Evolutionary conservation across 2,797 vertebrate genomes (phyloP).

Genomic region (Squalus acanthias): DNA sequence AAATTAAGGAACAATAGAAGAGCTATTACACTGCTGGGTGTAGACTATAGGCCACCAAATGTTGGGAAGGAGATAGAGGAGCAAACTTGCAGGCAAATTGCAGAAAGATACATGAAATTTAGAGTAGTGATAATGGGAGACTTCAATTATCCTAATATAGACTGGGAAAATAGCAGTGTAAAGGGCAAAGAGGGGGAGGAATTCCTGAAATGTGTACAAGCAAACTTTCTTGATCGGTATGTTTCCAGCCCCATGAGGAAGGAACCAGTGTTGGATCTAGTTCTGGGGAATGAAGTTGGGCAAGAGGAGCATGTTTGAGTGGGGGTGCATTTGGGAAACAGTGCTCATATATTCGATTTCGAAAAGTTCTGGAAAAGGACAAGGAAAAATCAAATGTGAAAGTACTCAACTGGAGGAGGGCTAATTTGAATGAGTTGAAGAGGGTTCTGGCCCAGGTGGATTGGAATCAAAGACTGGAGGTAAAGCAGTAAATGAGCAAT

Average conservation of each 20-base stretch:
- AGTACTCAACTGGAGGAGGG: neutral
- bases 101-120: neutral
- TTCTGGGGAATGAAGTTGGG: neutral
- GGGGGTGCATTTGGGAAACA: neutral
- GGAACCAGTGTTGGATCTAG: neutral
- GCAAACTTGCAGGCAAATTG: neutral
- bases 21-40: neutral
- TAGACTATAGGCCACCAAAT: neutral
- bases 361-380: neutral
- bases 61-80: neutral
- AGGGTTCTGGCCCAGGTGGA: neutral
- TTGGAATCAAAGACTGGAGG: too few species aligned
- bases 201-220: neutral
- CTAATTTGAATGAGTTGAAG: neutral
- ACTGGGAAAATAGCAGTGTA: neutral
- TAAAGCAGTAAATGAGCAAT: too few species aligned
- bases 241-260: neutral
- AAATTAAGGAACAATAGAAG: too few species aligned
- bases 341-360: neutral
- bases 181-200: neutral
- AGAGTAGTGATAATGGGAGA: neutral
- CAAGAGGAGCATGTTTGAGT: neutral
- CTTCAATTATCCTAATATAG: neutral
- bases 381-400: neutral
- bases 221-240: too few species aligned